Percentiles rank a stretch among this genome's conserved stretches.
Conservation (phyloP, 2,113 vertebrate genomes). For the Camelus bactrianus region DNA sequence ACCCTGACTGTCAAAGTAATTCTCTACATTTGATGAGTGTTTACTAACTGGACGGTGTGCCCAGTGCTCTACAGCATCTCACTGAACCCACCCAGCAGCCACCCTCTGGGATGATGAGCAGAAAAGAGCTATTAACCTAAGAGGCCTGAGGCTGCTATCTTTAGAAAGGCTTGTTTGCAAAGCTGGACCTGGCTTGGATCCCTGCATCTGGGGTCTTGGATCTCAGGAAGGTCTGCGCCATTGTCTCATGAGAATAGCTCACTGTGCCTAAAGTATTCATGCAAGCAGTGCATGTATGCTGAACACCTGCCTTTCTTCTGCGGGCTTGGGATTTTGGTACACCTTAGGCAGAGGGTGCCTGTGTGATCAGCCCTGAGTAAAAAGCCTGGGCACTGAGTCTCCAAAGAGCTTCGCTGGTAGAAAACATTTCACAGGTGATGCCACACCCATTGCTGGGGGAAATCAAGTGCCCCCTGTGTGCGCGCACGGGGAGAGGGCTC, state of each 20-base stretch:
- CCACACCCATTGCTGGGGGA: background rate
- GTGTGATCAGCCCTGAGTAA: background rate
- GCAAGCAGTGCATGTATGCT: background rate
- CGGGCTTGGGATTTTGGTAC: background rate
- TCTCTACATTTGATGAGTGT: accelerated
- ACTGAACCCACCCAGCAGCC: background rate
- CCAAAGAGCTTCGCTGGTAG: background rate
- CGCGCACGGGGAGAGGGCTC: background rate
- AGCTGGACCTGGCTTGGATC: background rate
- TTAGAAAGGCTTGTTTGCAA: background rate
- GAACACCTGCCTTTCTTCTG: background rate
- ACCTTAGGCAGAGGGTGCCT: background rate
- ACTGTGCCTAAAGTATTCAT: background rate
- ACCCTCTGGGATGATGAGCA: accelerated
- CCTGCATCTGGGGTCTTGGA: background rate
- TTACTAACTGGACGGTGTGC: background rate
- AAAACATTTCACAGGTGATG: accelerated
- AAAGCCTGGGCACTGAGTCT: background rate
- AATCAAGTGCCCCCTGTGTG: background rate
- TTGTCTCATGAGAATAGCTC: background rate
- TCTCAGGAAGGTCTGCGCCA: accelerated
- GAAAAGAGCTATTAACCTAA: background rate
- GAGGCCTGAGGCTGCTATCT: background rate
- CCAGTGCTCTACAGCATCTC: background rate
- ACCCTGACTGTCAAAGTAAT: background rate